Evolutionary conservation across 2,888 invertebrate species (phyloP), one percentile per base, ranked within the genome.

Genomic region (Neoscelio sp.): DNA sequence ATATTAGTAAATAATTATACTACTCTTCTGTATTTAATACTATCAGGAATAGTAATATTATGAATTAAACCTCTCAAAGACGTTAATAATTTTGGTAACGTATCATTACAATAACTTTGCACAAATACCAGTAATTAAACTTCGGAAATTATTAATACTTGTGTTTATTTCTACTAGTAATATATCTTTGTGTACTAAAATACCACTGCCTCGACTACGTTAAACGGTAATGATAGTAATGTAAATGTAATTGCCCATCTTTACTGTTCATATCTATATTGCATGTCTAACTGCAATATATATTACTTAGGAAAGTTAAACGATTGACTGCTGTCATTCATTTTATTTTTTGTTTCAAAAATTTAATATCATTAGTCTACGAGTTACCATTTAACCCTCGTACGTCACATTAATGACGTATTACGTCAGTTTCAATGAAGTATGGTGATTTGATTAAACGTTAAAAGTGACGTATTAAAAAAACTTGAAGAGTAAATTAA

Each of bases 251-350:
- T 44, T 44, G 44, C 0, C 52, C 40, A 42, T 52, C 17, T 33
- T 18, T 13, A 13, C 28, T 6, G 40, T 26, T 7, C 1, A 6
- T 56, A 23, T 54, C 2, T 67, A 48, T 56, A 10, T 56, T 48
- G 35, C 56, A 58, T 48, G 28, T 8, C 20, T 18, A 8, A 38
- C n/a, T 73, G 56, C 48, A 64, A 62, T 38, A 44, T 35, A 26
- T 48, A 54, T 54, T 10, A 62, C 44, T 52, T 38, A 23, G 52
- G 40, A 8, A 52, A 33, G 33, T 23, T 33, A 42, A 70, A 42
- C 35, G 7, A 73, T 73, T 64, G 64, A 73, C 64, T 38, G 52
- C 71, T 64, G 73, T 38, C 23, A 64, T 73, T 56, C 56, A 64
- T 64, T 48, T 64, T 7, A 23, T 56, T 73, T 73, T 64, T 73